Base-by-base conservation (phyloP, 2,888 invertebrate genomes). In the Anticlea derivata region DNA sequence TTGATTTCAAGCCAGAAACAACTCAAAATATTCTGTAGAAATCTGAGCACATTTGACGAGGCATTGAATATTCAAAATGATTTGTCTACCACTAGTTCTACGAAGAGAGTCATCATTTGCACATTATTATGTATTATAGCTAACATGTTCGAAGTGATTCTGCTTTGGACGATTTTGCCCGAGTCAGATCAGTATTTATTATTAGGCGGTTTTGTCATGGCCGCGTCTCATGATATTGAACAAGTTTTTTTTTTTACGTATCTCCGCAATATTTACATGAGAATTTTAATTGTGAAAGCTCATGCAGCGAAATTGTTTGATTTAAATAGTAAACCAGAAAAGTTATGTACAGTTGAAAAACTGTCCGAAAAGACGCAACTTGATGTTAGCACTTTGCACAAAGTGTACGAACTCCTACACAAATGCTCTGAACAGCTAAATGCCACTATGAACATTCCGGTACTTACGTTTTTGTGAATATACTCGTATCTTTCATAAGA, bases 361-460 rank as follows among this genome's bases (percentile, higher is more conserved):
- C 61, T 84, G 30, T 67, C 75, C 12, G 68, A 75, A 11, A 80
- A 78, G 58, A 60, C 56, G 6, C 52, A 65, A 29, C 65, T 80
- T n/a, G 74, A 80, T 56, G 69, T 78, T 20, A 70, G 57, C 57
- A 69, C 78, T 27, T 60, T 83, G 50, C 82, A 86, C 50, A 68
- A 65, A 55, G 70, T 70, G 6, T 86, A 85, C 55, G 86, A 83
- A 54, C 60, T 74, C 40, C 64, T 86, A 51, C 77, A 86, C 57
- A 75, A 75, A 54, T 82, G 79, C 58, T 71, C 83, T 1, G 70
- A 74, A 34, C 68, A 79, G 61, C 70, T 86, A 0, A 85, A 82
- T 58, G 67, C 67, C 7, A 59, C 79, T n/a, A 82, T 86, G 76
- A 75, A 72, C 65, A 64, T 84, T 20, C 76, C 82, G 67, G 86